Evolutionary conservation across 2,113 vertebrate species (phyloP), one percentile per base, ranked within the genome.

Genomic region (Gobiocypris rarus): DNA sequence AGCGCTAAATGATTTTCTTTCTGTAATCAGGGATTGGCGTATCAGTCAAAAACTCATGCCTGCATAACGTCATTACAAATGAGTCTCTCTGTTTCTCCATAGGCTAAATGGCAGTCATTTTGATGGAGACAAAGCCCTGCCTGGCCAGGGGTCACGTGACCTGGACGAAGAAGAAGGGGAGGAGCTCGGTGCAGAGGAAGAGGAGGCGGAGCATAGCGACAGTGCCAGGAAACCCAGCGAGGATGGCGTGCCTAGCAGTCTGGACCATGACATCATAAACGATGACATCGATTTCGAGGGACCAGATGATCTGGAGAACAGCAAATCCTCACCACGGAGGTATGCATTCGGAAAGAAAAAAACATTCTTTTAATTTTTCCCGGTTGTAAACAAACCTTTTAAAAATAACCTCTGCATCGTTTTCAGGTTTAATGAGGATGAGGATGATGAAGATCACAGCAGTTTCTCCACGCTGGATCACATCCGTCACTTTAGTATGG

Each of bases 401-500:
- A 7, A 43, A 41, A 38, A 38, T 38, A 38, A 15, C 45, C 24
- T 34, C 8, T 52, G 7, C 38, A 19, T 24, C 2, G 3, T 70
- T 26, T 24, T 1, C 92, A 97, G 96, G 93, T 96, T 94, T 94
- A 95, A 96, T 86, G 96, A 96, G 81, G 88, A 91, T 80, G 89
- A 97, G 79, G 96, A 97, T 7, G 96, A 98, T 74, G 97, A 98
- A 83, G 97, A 97, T 89, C 96, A 96, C 92, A 95, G 92, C 89
- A 94, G 96, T 91, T 96, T 97, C 92, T 97, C 98, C 1, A 96
- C 97, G 87, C 93, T 99, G 93, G 97, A 98, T 91, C 97, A 97
- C 84, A 99, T 99, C 91, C 96, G 95, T 89, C 97, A 96, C 93
- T 97, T 99, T 94, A 97, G 97, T 94, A 93, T 96, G 89, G 97